A percentile compares a stretch with the other conserved stretches of the same genome.
phyloP scores from a whole-genome alignment of 2,797 vertebrate species.

The Parotocinclus haroldoi region DNA sequence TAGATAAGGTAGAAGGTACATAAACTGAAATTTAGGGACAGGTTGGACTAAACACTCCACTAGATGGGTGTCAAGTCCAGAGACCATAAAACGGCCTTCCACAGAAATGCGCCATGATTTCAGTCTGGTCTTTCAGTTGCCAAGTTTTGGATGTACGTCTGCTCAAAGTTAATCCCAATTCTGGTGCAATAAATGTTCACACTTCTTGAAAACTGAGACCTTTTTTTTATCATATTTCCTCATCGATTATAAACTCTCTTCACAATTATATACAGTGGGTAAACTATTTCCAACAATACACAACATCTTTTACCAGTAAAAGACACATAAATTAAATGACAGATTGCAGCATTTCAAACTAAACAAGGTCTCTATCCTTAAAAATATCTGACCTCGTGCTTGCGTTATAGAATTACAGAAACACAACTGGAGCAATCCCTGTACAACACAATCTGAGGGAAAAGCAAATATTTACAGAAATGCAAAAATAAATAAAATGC shows the following conservation, averaged over 20 bases:
- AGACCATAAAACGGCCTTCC: background rate
- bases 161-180: background rate
- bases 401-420: constrained; percentile 20
- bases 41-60: constrained; percentile 1
- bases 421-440: constrained; percentile 8
- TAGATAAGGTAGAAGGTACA: no score
- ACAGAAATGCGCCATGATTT: background rate
- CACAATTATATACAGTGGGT: constrained; percentile 3
- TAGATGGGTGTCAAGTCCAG: constrained; percentile 20
- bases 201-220: background rate
- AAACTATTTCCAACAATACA: background rate
- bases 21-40: background rate
- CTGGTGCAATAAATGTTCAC: background rate
- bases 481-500: constrained; percentile 46
- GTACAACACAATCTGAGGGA: constrained; percentile 11
- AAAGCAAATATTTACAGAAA: constrained; percentile 43
- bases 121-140: background rate
- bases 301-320: constrained; percentile 7
- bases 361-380: constrained; percentile 8
- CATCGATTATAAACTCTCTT: constrained; percentile 1
- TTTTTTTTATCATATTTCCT: background rate
- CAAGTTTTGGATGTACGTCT: background rate
- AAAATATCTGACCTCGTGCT: constrained; percentile 22
- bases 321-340: background rate
- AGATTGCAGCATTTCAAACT: constrained; percentile 2